Percentiles rank a stretch among this genome's conserved stretches.
Conservation (phyloP, 2,888 invertebrate species). For the Euplexia lucipara region DNA sequence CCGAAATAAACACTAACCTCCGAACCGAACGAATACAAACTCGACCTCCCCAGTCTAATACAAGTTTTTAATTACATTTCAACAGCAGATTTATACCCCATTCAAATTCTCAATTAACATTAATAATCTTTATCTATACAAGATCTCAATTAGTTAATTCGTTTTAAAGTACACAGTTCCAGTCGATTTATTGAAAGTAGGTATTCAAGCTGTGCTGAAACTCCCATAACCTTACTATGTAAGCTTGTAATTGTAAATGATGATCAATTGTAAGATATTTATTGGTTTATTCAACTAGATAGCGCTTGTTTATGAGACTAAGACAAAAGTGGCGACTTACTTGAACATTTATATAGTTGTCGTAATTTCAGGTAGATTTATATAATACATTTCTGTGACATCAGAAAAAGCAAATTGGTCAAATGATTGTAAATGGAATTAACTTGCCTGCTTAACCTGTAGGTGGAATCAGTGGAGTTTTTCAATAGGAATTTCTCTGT, state of each 20-base stretch:
- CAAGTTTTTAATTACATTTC: slow-evolving; percentile 37
- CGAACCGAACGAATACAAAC: not conserved
- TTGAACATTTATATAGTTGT: slow-evolving; percentile 17
- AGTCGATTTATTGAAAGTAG: slow-evolving; percentile 16
- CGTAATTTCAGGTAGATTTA: slow-evolving; percentile 11
- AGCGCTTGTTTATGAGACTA: slow-evolving; percentile 32
- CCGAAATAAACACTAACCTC: not conserved
- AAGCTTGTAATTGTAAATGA: slow-evolving; percentile 34
- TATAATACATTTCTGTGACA: slow-evolving; percentile 6
- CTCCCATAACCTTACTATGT: slow-evolving; percentile 30
- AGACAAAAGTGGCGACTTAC: slow-evolving; percentile 3
- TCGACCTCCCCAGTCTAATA: slow-evolving; percentile 4
- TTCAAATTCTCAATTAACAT: slow-evolving; percentile 41
- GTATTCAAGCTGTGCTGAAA: slow-evolving; percentile 11
- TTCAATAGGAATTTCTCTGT: not conserved
- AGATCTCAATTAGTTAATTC: slow-evolving; percentile 25
- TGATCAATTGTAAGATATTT: slow-evolving; percentile 51
- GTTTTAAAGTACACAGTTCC: slow-evolving; percentile 9
- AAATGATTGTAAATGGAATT: not conserved
- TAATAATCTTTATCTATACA: slow-evolving; percentile 25
- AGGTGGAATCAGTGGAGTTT: not conserved
- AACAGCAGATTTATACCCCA: slow-evolving; percentile 36
- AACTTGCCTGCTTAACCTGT: too few species aligned
- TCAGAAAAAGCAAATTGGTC: slow-evolving; percentile 17
- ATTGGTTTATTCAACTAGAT: slow-evolving; percentile 53